These are phyloP conservation scores for Lycorma delicatula DNA, from an alignment of 1,140 invertebrate species.

Conservation along the genomic window DNA sequence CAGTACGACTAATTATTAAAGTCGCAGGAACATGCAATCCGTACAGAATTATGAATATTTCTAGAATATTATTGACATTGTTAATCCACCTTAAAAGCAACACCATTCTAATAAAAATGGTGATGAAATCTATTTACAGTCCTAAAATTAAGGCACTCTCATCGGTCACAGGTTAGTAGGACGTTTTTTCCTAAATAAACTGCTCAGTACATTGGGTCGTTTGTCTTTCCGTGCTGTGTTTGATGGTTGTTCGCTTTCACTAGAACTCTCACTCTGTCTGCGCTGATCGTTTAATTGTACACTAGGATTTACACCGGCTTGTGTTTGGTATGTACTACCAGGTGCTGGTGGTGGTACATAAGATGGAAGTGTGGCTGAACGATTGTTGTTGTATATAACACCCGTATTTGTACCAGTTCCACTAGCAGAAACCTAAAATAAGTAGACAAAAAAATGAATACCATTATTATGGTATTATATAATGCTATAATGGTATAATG, in stretches of 20 bases:
- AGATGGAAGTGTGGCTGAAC: constrained; percentile 25
- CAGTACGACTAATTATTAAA: too few relatives aligned
- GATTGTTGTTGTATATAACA: constrained; percentile 9
- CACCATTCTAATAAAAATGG: too few relatives aligned
- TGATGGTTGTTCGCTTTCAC: constrained; percentile 29
- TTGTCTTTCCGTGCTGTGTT: constrained; percentile 27
- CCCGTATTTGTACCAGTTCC: neutral
- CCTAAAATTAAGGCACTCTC: too few relatives aligned
- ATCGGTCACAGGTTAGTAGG: constrained; percentile 26
- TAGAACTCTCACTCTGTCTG: constrained; percentile 31
- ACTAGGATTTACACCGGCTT: neutral
- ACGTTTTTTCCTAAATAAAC: constrained; percentile 30
- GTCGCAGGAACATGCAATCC: too few relatives aligned
- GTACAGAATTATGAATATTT: too few relatives aligned
- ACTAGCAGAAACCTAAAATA: neutral
- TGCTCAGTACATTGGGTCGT: constrained; percentile 27
- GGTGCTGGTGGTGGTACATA: constrained; percentile 19
- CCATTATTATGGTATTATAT: too few relatives aligned
- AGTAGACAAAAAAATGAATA: too few relatives aligned
- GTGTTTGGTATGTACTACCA: neutral
- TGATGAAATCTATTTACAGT: too few relatives aligned
- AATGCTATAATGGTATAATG: too few relatives aligned
- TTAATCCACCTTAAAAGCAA: too few relatives aligned
- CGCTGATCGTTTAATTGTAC: constrained; percentile 3
- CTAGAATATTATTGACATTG: too few relatives aligned